These are phyloP conservation scores for Stichodactyla helianthus DNA, from an alignment of 64 coral and sea anemone species.

Conservation along the genomic window DNA sequence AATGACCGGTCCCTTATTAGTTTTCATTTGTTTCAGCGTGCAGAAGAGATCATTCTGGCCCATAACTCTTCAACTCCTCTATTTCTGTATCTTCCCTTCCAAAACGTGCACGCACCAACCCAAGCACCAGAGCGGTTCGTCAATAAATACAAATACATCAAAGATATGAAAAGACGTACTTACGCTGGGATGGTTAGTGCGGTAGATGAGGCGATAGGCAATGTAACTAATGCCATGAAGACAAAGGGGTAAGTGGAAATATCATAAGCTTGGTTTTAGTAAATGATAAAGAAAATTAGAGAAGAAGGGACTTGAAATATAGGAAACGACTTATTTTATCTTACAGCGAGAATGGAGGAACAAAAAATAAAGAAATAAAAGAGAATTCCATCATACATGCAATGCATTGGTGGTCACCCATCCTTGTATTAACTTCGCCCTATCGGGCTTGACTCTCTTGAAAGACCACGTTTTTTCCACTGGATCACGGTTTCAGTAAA, in stretches of 20 bases:
- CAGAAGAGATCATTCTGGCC: not conserved
- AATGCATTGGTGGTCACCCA: too few relatives aligned
- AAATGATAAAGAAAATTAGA: too few relatives aligned
- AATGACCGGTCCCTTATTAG: not conserved
- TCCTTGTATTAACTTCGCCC: too few relatives aligned
- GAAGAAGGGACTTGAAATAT: too few relatives aligned
- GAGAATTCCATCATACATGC: too few relatives aligned
- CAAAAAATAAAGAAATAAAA: too few relatives aligned
- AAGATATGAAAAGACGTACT: not conserved
- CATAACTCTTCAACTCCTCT: conserved; percentile 8
- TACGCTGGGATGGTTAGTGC: conserved; percentile 23
- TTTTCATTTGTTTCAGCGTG: not conserved
- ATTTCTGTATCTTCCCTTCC: conserved; percentile 26
- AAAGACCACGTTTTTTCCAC: too few relatives aligned
- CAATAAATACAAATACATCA: conserved; percentile 7
- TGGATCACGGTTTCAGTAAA: too few relatives aligned
- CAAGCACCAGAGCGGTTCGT: conserved; percentile 17
- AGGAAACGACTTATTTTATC: too few relatives aligned
- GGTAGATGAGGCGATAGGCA: conserved; percentile 22
- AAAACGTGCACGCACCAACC: conserved; percentile 2
- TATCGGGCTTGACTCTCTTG: too few relatives aligned
- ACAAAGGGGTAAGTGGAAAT: conserved; percentile 6
- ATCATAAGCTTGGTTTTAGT: too few relatives aligned
- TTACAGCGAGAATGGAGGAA: too few relatives aligned
- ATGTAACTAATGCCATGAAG: conserved; percentile 12